Percentiles rank a stretch among this genome's conserved stretches.
Evolutionary conservation across 2,797 vertebrate genomes (phyloP).

Genomic region (Parauchenoglanis punctatus): DNA sequence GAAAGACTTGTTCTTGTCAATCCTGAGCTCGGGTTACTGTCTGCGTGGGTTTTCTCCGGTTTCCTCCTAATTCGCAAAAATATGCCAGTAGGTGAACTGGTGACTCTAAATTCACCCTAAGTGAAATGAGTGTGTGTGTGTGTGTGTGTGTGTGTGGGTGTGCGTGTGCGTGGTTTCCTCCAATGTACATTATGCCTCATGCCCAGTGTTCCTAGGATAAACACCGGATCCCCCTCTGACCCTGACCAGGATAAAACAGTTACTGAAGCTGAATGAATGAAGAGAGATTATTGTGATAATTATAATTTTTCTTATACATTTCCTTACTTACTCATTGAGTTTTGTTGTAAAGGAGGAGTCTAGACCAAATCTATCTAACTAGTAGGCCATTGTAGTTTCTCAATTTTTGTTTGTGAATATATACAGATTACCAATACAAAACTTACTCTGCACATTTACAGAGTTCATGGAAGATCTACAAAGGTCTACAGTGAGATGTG

Average conservation of each 20-base stretch:
- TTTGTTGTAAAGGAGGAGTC: neutral
- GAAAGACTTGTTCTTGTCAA: neutral
- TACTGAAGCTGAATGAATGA: neutral
- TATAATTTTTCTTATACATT: neutral
- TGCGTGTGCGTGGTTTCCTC: neutral
- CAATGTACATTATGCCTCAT: neutral
- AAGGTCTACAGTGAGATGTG: neutral
- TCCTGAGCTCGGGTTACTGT: conserved; percentile 11
- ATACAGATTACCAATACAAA: neutral
- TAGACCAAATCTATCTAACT: neutral
- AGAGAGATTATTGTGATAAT: neutral
- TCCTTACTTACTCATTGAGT: neutral
- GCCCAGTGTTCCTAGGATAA: neutral
- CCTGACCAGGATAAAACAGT: neutral
- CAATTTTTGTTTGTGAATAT: neutral
- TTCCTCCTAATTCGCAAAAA: conserved; percentile 22
- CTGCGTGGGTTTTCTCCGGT: conserved; percentile 25
- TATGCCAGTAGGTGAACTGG: neutral
- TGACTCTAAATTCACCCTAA: conserved; percentile 1
- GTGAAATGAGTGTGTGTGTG: neutral
- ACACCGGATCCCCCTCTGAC: neutral
- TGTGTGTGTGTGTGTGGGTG: neutral
- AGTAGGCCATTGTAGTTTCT: neutral
- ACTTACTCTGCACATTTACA: neutral
- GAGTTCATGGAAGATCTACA: neutral